Conservation (phyloP, 2,113 vertebrate species). For the Megaleporinus macrocephalus region DNA sequence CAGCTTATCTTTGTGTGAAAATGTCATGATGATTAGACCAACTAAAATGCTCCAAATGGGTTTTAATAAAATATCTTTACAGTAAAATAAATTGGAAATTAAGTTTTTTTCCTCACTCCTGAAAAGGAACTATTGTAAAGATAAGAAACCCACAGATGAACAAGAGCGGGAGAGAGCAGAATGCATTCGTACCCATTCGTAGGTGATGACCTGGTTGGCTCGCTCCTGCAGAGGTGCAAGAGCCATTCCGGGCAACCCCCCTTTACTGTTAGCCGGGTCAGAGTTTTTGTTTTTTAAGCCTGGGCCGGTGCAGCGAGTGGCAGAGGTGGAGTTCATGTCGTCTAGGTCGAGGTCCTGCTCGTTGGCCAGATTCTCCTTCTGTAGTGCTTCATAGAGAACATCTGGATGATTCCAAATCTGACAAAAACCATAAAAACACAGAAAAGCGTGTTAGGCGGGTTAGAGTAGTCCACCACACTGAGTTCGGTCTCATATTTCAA, state of each 20-base stretch:
- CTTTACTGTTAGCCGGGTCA: constrained; percentile 88
- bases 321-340: constrained; percentile 85
- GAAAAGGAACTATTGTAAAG: too few relatives aligned
- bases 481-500: too few relatives aligned
- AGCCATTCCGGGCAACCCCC: constrained; percentile 77
- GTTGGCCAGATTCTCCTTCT: constrained; percentile 94
- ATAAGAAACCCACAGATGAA: too few relatives aligned
- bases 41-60: too few relatives aligned
- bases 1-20: too few relatives aligned
- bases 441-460: neutral
- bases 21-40: too few relatives aligned
- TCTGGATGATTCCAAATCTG: constrained; percentile 99
- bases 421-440: neutral
- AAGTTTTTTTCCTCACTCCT: too few relatives aligned
- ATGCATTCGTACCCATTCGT: constrained; percentile 90
- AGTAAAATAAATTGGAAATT: too few relatives aligned
- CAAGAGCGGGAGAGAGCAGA: neutral
- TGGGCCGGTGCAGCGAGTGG: constrained; percentile 82
- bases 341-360: constrained; percentile 97
- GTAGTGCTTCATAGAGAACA: constrained; percentile 92
- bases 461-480: neutral
- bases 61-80: too few relatives aligned
- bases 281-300: constrained; percentile 86
- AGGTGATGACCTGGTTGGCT: constrained; percentile 96
- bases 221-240: constrained; percentile 90